Evolutionary conservation across 2,113 vertebrate genomes (phyloP).

Genomic region (Bubo scandiacus): DNA sequence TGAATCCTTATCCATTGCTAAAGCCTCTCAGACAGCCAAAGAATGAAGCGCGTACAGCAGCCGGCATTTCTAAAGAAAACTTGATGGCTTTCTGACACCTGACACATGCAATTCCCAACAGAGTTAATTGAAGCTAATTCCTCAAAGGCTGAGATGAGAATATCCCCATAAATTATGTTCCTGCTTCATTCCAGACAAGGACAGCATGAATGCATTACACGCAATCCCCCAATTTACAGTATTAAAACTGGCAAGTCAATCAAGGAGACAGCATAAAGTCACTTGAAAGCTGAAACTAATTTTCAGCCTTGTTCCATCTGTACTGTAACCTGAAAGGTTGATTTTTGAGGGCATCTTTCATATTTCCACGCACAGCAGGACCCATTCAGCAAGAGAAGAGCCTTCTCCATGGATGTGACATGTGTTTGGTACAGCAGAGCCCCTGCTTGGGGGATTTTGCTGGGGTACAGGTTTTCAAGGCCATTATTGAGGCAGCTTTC

Average conservation of each 20-base stretch:
- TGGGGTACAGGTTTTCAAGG: not conserved
- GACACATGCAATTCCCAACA: slow-evolving; percentile 40
- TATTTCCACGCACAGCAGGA: not conserved
- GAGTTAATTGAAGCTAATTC: slow-evolving; percentile 66
- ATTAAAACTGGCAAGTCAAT: slow-evolving; percentile 52
- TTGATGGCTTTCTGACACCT: slow-evolving; percentile 48
- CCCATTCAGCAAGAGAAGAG: not conserved
- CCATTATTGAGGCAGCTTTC: not conserved
- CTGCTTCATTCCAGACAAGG: slow-evolving; percentile 50
- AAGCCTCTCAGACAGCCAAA: slow-evolving; percentile 33
- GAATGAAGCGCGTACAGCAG: not conserved
- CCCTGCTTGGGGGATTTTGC: not conserved
- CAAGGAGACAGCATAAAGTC: slow-evolving; percentile 21
- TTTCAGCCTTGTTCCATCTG: not conserved
- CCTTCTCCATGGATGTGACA: not conserved
- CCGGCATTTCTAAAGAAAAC: slow-evolving; percentile 33
- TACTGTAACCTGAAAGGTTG: not conserved
- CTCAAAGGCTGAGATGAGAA: slow-evolving; percentile 63
- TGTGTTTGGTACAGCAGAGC: not conserved
- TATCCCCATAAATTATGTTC: slow-evolving; percentile 58
- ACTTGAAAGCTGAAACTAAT: slow-evolving; percentile 38
- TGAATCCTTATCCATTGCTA: slow-evolving; percentile 13
- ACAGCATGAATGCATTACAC: slow-evolving; percentile 2
- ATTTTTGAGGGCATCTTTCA: not conserved
- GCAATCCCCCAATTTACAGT: not conserved